phyloP scores from a whole-genome alignment of 2,888 invertebrate genomes.

The Petrolisthes manimaculis region DNA sequence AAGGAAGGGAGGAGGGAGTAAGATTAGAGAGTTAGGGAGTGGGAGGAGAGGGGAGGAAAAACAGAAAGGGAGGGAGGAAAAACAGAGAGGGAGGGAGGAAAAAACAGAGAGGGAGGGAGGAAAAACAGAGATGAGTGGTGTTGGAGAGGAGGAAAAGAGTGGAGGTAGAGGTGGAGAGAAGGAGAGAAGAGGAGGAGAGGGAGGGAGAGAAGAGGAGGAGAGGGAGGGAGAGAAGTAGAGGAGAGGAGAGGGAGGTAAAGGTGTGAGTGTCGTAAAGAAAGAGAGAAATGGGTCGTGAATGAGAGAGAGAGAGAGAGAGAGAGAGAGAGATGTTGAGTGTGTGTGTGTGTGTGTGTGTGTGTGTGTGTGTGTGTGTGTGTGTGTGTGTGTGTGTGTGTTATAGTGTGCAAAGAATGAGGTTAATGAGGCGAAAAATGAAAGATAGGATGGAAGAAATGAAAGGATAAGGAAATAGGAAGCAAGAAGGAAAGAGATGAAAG shows the following conservation, averaged over 20 bases:
- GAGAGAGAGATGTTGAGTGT: background rate
- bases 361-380: slow-evolving; percentile 11
- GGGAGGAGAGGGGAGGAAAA: background rate
- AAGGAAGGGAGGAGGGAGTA: background rate
- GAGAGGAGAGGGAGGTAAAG: background rate
- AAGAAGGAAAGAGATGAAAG: background rate
- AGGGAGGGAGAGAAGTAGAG: no score
- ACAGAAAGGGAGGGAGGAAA: background rate
- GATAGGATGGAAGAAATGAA: background rate
- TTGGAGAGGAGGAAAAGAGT: no score
- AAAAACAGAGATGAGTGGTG: no score
- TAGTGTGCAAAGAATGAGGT: background rate
- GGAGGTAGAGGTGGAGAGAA: no score
- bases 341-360: background rate
- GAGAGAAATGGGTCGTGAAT: background rate
- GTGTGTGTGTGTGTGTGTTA: background rate
- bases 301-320: no score
- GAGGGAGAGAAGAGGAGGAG: no score
- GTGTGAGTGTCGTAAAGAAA: background rate
- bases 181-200: no score
- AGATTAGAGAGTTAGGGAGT: background rate
- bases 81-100: background rate
- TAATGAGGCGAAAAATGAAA: background rate
- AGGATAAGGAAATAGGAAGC: background rate
- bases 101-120: background rate